Conservation (phyloP, 2,113 vertebrate genomes). For the Dendropsophus ebraccatus region DNA sequence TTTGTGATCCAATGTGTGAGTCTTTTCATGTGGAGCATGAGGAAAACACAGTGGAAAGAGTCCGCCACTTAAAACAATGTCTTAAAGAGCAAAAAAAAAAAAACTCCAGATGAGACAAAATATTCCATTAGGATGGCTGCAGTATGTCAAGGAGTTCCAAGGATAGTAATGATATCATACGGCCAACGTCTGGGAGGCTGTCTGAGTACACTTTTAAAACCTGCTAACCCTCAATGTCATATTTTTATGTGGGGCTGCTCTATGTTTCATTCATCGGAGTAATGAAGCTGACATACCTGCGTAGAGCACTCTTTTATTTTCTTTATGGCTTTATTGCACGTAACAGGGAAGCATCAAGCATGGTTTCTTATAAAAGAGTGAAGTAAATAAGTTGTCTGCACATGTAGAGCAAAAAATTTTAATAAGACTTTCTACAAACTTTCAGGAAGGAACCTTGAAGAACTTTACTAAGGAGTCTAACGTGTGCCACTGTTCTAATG, state of each 20-base stretch:
- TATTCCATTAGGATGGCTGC: not conserved
- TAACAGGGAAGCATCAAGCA: not conserved
- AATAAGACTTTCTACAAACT: no score
- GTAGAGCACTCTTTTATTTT: not conserved
- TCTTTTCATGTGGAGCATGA: constrained; percentile 35
- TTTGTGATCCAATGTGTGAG: constrained; percentile 35
- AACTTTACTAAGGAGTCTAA: no score
- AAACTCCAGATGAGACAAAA: constrained; percentile 42
- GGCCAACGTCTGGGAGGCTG: constrained; percentile 40
- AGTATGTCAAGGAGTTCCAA: constrained; percentile 20
- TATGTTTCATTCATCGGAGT: constrained; percentile 24
- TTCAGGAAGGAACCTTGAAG: no score
- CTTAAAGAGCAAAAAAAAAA: not conserved
- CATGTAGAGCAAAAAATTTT: no score
- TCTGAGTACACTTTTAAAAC: constrained; percentile 1
- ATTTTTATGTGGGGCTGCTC: constrained; percentile 20
- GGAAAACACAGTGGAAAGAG: constrained; percentile 40
- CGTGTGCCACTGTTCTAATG: no score
- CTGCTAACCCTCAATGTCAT: constrained; percentile 36
- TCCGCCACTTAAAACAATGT: constrained; percentile 46
- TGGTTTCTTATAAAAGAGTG: no score
- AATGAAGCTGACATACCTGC: not conserved
- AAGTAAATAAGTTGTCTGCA: no score
- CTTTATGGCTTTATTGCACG: not conserved
- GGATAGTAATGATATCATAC: constrained; percentile 44